Base-by-base conservation (phyloP, 2,113 vertebrate genomes). In the Zapus hudsonius region DNA sequence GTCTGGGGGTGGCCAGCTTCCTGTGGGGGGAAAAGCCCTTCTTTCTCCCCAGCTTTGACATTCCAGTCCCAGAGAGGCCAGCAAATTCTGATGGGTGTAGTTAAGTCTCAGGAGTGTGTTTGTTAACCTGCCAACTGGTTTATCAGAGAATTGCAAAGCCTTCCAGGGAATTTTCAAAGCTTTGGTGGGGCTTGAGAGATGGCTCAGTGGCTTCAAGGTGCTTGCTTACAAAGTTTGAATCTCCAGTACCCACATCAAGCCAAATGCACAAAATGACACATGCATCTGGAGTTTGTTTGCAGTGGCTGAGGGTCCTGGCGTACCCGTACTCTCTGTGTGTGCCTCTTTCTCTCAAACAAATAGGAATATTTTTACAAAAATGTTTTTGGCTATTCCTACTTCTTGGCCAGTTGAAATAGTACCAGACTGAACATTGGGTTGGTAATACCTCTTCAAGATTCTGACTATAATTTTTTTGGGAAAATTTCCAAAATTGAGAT, bases 81-180 rank as follows among this genome's bases (percentile, higher is more conserved):
- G 19, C 31, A 3, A 5, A 10, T 27, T 17, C 38, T 1, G 23
- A 3, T 4, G 22, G 13, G 40, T 36, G 19, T 7, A 1, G 4
- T 9, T 8, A 7, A n/a, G 3, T 36, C 27, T 1, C 19, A 33
- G 69, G 55, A 17, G 16, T 1, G 3, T 10, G 31, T 33, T 33
- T 64, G 38, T 10, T 84, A 2, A 25, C 81, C n/a, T 31, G n/a
- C n/a, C 79, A 70, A 19, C 27, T 7, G 2, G 40, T 64, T 70
- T 17, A 7, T 9, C 7, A 29, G 12, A 0, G 25, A 10, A 7
- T n/a, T 92, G 73, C 42, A 57, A 75, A 72, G 7, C 11, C 17
- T 87, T 13, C 12, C 52, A 52, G 52, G 52, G 52, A 52, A 52
- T 52, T 52, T 7, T 52, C 12, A 52, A 52, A 52, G 52, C 16